Base-by-base conservation (phyloP, 2,113 vertebrate species). In the Platysteira castanea region DNA sequence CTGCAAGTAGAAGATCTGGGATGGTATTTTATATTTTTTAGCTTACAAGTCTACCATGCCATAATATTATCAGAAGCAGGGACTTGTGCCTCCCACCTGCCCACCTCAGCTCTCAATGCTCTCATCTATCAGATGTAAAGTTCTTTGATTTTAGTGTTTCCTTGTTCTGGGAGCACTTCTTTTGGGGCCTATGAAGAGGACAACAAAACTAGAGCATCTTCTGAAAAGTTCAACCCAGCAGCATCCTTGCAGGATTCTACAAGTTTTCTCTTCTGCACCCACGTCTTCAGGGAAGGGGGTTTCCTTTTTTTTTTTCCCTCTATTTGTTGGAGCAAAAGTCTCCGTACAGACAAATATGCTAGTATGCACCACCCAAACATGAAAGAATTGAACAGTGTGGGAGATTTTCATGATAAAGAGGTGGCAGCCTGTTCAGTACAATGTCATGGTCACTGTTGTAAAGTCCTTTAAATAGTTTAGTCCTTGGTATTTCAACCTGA, bases 71-170 rank as follows among this genome's bases (percentile, higher is more conserved):
- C 41, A 84, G 21, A 75, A 89, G 7, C 8, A n/a, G 49, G 13
- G 41, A 61, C 46, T 78, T 35, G 10, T 76, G n/a, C n/a, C 33
- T 87, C 31, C 49, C 24, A 71, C 9, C 54, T 80, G 14, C n/a
- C 17, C 11, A 44, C 10, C 3, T 7, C 28, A 63, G 24, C 9
- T 67, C 50, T 33, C 59, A 77, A 1, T 54, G 20, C 46, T 67
- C 12, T 70, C 59, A 57, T 28, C 52, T 81, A 24, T 90, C 82
- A 94, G 50, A 59, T 0, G 1, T 26, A 33, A 83, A 83, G 24
- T 49, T 90, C 27, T 78, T 88, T 84, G 42, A 77, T 83, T 96
- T 87, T 65, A 64, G 21, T 65, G 26, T 50, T 87, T 93, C 39
- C 24, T 15, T 50, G 20, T 39, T 33, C 35, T 76, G 14, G 46